Percentiles rank a stretch among this genome's conserved stretches.
These are phyloP conservation scores for Poecilia latipinna DNA, from an alignment of 2,113 vertebrate genomes.

Conservation along the genomic window DNA sequence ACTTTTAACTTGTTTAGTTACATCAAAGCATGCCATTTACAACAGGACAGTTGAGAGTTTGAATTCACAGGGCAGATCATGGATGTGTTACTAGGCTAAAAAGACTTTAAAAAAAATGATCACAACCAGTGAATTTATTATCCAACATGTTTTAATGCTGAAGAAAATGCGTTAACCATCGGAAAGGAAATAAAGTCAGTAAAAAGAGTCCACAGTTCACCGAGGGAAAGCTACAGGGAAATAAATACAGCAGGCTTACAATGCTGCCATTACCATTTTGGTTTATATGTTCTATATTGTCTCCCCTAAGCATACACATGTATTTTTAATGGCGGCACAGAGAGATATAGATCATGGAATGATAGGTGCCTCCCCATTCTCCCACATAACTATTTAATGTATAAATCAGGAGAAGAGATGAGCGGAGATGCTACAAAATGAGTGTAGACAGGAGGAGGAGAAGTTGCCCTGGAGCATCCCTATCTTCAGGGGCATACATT, in stretches of 20 bases:
- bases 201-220: constrained; percentile 43
- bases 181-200: constrained; percentile 56
- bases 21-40: constrained; percentile 82
- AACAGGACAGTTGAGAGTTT: constrained; percentile 52
- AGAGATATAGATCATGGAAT: constrained; percentile 82
- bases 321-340: constrained; percentile 83
- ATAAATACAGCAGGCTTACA: constrained; percentile 76
- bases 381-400: constrained; percentile 82
- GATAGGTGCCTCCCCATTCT: constrained; percentile 80
- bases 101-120: neutral
- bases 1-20: constrained; percentile 39
- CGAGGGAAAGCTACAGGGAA: constrained; percentile 72
- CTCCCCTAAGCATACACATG: constrained; percentile 82
- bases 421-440: constrained; percentile 51
- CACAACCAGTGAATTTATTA: constrained; percentile 29
- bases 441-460: constrained; percentile 38
- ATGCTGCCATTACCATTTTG: constrained; percentile 81
- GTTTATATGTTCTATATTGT: constrained; percentile 86
- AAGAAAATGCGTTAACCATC: constrained; percentile 27
- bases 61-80: constrained; percentile 34
- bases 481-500: constrained; percentile 55
- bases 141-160: constrained; percentile 43
- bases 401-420: constrained; percentile 76
- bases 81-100: constrained; percentile 4
- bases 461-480: constrained; percentile 46